Percentiles rank a stretch among this genome's conserved stretches.
Evolutionary conservation across 1,140 invertebrate genomes (phyloP).

Genomic region (Nasonia giraulti): DNA sequence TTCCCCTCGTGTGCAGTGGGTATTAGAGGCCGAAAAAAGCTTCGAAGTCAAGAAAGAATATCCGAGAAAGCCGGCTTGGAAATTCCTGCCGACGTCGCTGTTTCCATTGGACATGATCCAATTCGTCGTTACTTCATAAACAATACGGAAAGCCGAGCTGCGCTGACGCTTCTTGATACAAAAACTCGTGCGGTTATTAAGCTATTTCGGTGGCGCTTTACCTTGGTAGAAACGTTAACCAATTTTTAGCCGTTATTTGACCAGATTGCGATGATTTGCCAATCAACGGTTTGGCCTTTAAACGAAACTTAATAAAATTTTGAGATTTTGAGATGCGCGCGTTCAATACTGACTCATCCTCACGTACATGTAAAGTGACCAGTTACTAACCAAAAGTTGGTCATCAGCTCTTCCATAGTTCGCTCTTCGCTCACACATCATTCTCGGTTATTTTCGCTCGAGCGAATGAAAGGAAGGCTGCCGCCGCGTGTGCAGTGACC

Average conservation of each 20-base stretch:
- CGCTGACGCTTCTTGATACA: neutral
- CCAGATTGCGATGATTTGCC: no score
- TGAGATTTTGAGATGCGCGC: no score
- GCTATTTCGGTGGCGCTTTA: constrained; percentile 9
- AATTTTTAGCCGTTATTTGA: no score
- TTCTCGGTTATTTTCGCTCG: no score
- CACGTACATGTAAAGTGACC: no score
- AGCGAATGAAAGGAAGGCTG: neutral
- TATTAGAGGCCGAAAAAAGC: neutral
- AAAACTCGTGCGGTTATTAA: neutral
- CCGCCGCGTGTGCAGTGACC: neutral
- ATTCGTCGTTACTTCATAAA: constrained; percentile 33
- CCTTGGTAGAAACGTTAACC: no score
- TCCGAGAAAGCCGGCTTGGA: neutral
- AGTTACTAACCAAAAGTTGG: no score
- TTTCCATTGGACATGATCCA: constrained; percentile 41
- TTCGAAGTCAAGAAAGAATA: neutral
- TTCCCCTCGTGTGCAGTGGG: neutral
- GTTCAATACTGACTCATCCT: no score
- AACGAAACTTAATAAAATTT: no score
- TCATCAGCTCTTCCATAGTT: no score
- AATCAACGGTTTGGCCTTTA: no score
- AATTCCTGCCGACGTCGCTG: constrained; percentile 3
- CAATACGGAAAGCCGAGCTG: neutral
- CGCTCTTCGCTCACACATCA: no score